Conservation (phyloP, 37 sponge, comb jelly and placozoan genomes). For the Mnemiopsis leidyi region DNA sequence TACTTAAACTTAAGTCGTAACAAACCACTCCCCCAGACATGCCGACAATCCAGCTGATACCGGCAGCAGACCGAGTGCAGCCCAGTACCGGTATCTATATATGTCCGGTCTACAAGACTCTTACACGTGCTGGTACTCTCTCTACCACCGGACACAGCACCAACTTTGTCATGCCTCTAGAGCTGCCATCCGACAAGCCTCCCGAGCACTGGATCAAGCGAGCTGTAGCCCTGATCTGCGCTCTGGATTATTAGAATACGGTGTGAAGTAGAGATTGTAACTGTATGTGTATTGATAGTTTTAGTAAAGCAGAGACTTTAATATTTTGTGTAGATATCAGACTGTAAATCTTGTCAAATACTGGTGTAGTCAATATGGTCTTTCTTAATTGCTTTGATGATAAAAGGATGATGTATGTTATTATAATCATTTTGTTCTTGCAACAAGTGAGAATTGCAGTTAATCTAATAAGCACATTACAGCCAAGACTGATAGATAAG, state of each 20-base stretch:
- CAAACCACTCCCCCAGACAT: slow-evolving; percentile 74
- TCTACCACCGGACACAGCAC: slow-evolving; percentile 72
- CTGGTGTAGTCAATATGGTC: no score
- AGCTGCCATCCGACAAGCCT: slow-evolving; percentile 88
- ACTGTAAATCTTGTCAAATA: neutral
- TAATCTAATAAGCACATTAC: no score
- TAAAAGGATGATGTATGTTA: no score
- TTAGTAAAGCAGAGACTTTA: neutral
- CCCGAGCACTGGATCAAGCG: slow-evolving; percentile 94
- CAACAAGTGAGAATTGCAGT: no score
- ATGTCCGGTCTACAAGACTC: slow-evolving; percentile 98
- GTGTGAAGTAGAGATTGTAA: no score
- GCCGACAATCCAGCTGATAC: slow-evolving; percentile 89
- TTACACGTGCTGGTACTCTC: slow-evolving; percentile 88
- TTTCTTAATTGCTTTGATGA: no score
- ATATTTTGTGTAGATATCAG: neutral
- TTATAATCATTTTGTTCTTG: no score
- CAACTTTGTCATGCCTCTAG: slow-evolving; percentile 87
- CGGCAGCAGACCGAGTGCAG: slow-evolving; percentile 78
- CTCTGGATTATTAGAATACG: slow-evolving; percentile 51
- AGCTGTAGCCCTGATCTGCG: slow-evolving; percentile 54
- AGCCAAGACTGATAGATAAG: no score
- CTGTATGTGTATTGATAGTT: no score
- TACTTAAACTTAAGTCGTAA: no score
- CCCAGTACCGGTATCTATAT: slow-evolving; percentile 83